Conservation (phyloP, 2,113 vertebrate species). For the Gymnocephalus cernua region DNA sequence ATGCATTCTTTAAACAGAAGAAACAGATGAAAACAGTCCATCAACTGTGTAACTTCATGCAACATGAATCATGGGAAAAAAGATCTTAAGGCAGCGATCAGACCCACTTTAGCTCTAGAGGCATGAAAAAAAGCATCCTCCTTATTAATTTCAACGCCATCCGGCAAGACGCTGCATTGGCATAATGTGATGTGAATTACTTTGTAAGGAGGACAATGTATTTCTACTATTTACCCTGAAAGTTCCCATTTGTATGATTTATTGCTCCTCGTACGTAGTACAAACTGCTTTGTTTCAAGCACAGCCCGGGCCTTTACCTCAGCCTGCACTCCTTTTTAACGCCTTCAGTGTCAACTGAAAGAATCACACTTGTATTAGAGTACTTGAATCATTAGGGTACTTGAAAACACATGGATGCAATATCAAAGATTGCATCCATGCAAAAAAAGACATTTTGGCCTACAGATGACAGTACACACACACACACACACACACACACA, state of each 20-base stretch:
- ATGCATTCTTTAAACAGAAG: no score
- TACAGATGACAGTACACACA: background rate
- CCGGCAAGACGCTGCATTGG: background rate
- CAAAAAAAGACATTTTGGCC: background rate
- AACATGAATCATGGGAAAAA: no score
- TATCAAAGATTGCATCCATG: background rate
- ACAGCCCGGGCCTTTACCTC: no score
- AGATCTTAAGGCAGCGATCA: background rate
- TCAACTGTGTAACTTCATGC: background rate
- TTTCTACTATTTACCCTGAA: background rate
- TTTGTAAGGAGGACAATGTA: background rate
- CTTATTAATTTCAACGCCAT: background rate
- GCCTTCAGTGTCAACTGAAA: no score
- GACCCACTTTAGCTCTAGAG: background rate
- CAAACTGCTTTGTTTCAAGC: no score
- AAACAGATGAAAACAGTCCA: background rate
- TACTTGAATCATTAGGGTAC: no score
- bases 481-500: background rate
- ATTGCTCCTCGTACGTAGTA: background rate
- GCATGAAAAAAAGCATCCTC: background rate
- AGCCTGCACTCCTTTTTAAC: no score
- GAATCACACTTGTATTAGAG: background rate
- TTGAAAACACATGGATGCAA: background rate
- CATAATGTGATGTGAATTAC: background rate
- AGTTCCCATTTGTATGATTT: background rate